Conservation (phyloP, 1,140 invertebrate genomes). For the Eriocheir sinensis region DNA sequence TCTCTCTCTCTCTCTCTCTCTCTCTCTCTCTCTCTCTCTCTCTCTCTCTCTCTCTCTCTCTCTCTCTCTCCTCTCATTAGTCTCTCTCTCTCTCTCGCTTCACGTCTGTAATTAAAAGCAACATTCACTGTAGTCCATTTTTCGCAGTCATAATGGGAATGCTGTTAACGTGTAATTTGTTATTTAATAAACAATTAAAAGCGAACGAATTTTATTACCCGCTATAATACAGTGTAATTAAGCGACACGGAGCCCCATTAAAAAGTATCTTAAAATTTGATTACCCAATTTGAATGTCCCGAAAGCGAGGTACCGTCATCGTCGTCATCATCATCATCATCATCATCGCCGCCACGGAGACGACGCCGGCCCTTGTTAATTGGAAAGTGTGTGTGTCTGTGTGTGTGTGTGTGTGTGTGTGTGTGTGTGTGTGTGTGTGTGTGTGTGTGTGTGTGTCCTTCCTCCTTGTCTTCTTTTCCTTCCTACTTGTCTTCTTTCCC, state of each 20-base stretch:
- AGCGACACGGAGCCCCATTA: conserved; percentile 68
- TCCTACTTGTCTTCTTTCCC: no score
- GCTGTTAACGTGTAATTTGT: conserved; percentile 68
- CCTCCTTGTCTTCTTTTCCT: no score
- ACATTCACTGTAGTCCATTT: conserved; percentile 54
- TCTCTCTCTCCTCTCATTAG: conserved; percentile 39
- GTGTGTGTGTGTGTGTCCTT: neutral
- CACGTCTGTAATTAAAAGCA: conserved; percentile 49
- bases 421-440: neutral
- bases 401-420: conserved; percentile 16
- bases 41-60: conserved; percentile 29
- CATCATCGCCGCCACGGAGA: conserved; percentile 59
- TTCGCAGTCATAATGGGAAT: conserved; percentile 56
- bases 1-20: conserved; percentile 12
- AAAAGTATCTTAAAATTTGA: conserved; percentile 77
- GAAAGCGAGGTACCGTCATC: conserved; percentile 37
- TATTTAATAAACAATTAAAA: conserved; percentile 75
- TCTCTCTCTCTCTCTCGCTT: conserved; percentile 38
- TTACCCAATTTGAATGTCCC: conserved; percentile 73
- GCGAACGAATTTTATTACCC: conserved; percentile 71
- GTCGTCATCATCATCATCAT: no score
- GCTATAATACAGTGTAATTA: conserved; percentile 74
- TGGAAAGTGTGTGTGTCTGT: conserved; percentile 35
- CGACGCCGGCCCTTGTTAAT: conserved; percentile 52
- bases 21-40: conserved; percentile 26